Evolutionary conservation across 2,797 vertebrate species (phyloP).

Genomic region (Mormyrops boulengeri): DNA sequence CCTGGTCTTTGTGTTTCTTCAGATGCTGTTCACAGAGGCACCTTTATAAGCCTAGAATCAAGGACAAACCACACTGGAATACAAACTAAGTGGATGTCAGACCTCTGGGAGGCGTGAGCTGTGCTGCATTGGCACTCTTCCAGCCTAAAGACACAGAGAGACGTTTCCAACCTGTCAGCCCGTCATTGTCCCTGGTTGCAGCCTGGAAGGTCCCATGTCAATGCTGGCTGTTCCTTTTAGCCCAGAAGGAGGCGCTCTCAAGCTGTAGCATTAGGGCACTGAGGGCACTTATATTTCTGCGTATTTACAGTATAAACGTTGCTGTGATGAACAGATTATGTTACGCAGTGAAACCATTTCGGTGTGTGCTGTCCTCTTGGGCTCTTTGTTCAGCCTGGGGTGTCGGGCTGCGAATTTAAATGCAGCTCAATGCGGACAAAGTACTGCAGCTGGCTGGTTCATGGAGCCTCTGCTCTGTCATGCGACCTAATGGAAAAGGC

Average conservation of each 20-base stretch:
- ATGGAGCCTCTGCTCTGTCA: neutral
- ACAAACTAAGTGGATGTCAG: neutral
- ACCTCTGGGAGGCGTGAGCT: neutral
- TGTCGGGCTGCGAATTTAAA: neutral
- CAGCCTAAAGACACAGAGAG: neutral
- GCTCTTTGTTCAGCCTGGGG: neutral
- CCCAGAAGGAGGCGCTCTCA: neutral
- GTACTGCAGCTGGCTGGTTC: neutral
- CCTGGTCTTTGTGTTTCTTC: constrained; percentile 1
- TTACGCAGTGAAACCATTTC: neutral
- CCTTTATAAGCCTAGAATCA: constrained; percentile 3
- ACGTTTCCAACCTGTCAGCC: neutral
- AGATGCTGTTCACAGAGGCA: neutral
- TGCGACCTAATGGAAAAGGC: constrained; percentile 54
- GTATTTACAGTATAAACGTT: neutral
- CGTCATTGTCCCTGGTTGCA: neutral
- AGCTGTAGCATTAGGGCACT: neutral
- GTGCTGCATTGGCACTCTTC: neutral
- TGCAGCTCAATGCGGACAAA: neutral
- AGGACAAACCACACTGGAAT: neutral
- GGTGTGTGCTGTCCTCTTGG: neutral
- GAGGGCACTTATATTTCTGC: neutral
- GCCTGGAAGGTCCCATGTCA: neutral
- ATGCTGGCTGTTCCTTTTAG: neutral
- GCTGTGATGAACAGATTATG: neutral